These are phyloP conservation scores for Lomographa bimaculata DNA, from an alignment of 2,888 invertebrate genomes.

Conservation along the genomic window DNA sequence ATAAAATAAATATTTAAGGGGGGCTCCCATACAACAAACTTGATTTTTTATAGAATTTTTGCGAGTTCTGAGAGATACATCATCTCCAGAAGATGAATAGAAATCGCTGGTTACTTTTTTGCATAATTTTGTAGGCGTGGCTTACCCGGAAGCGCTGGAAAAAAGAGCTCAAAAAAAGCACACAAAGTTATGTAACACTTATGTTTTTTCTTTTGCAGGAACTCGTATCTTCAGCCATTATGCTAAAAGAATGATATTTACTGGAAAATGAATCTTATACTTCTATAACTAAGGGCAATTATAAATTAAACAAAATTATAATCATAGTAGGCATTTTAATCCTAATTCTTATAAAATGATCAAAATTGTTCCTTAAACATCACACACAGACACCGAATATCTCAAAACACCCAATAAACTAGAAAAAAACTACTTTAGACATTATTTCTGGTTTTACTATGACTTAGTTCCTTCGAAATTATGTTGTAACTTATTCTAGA, in stretches of 20 bases:
- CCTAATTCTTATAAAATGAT: constrained; percentile 31
- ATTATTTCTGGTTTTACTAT: constrained; percentile 1
- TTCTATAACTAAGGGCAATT: constrained; percentile 4
- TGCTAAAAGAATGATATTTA: constrained; percentile 62
- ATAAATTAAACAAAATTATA: constrained; percentile 15
- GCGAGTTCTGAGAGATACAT: too few species aligned
- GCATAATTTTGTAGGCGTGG: too few species aligned
- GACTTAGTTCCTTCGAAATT: constrained; percentile 6
- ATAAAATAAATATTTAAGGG: too few species aligned
- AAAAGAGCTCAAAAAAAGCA: too few species aligned
- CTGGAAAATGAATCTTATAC: background rate
- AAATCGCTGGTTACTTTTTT: too few species aligned
- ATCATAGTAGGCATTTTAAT: constrained; percentile 33
- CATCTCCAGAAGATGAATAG: too few species aligned
- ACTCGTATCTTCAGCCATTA: constrained; percentile 58
- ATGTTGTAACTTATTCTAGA: constrained; percentile 26
- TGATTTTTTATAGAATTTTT: too few species aligned
- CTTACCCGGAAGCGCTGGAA: too few species aligned
- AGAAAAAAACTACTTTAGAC: background rate
- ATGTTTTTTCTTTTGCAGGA: constrained; percentile 53
- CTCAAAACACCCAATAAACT: constrained; percentile 6
- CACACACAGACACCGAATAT: constrained; percentile 15
- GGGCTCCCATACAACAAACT: too few species aligned
- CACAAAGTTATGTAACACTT: too few species aligned
- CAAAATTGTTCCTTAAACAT: constrained; percentile 17